These are phyloP conservation scores for Helobdella robusta DNA, from an alignment of 2,888 invertebrate species.

Conservation along the genomic window DNA sequence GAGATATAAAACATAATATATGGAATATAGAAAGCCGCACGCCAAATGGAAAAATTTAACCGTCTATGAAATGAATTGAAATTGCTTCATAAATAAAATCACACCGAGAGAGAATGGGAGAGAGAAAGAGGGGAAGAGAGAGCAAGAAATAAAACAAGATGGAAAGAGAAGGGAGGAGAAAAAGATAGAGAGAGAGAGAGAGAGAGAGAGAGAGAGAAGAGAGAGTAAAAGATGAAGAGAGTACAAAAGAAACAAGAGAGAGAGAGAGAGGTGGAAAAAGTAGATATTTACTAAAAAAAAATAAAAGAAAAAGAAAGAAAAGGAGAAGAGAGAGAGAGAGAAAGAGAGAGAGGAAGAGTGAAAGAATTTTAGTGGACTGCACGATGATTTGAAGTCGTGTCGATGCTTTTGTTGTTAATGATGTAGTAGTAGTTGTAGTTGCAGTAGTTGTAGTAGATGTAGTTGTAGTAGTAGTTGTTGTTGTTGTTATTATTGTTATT, in stretches of 20 bases:
- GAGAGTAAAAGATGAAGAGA: neutral
- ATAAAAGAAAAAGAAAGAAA: neutral
- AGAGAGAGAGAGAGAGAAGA: neutral
- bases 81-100: neutral
- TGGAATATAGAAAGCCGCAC: slow-evolving; percentile 4
- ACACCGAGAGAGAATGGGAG: neutral
- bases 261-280: neutral
- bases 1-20: too few species aligned
- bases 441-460: too few species aligned
- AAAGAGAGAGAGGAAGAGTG: neutral
- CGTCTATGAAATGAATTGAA: slow-evolving; percentile 9
- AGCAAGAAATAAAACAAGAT: too few species aligned
- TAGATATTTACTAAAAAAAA: neutral
- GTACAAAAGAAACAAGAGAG: neutral
- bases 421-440: too few species aligned
- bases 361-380: too few species aligned
- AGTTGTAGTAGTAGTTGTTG: too few species aligned
- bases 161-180: neutral
- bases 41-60: slow-evolving; percentile 21
- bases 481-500: too few species aligned
- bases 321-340: neutral
- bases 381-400: too few species aligned
- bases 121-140: neutral
- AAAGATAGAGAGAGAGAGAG: neutral
- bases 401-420: too few species aligned